A percentile compares a stretch with the other conserved stretches of the same genome.
Evolutionary conservation across 2,888 invertebrate genomes (phyloP).

Genomic region (Baronia brevicornis): DNA sequence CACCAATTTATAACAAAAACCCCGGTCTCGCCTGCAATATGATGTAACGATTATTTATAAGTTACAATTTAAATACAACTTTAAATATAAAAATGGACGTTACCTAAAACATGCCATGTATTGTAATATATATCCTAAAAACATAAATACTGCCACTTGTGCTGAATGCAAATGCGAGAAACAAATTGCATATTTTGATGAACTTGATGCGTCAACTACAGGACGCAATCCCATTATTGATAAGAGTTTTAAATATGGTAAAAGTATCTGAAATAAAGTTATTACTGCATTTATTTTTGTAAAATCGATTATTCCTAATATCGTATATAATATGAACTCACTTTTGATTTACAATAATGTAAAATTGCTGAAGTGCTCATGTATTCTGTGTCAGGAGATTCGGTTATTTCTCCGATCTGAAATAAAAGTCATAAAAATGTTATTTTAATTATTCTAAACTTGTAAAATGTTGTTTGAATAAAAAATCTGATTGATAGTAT

Average conservation of each 20-base stretch:
- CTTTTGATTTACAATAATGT: slow-evolving; percentile 87
- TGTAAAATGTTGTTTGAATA: no score
- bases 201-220: slow-evolving; percentile 77
- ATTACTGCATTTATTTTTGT: not conserved
- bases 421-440: slow-evolving; percentile 23
- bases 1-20: slow-evolving; percentile 79
- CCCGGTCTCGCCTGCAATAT: slow-evolving; percentile 83
- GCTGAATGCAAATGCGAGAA: slow-evolving; percentile 81
- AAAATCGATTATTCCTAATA: no score
- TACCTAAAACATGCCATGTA: slow-evolving; percentile 87
- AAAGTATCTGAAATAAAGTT: slow-evolving; percentile 75
- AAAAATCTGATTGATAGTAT: no score
- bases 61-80: slow-evolving; percentile 18
- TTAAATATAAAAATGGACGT: slow-evolving; percentile 27
- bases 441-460: not conserved
- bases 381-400: slow-evolving; percentile 79
- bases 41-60: slow-evolving; percentile 2
- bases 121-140: slow-evolving; percentile 83
- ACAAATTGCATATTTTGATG: slow-evolving; percentile 74
- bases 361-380: slow-evolving; percentile 86
- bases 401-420: slow-evolving; percentile 82
- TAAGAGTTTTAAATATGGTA: slow-evolving; percentile 84
- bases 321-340: slow-evolving; percentile 32
- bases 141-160: slow-evolving; percentile 79
- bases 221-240: slow-evolving; percentile 86